Conservation (phyloP, 2,113 vertebrate genomes). For the Mustela nigripes region DNA sequence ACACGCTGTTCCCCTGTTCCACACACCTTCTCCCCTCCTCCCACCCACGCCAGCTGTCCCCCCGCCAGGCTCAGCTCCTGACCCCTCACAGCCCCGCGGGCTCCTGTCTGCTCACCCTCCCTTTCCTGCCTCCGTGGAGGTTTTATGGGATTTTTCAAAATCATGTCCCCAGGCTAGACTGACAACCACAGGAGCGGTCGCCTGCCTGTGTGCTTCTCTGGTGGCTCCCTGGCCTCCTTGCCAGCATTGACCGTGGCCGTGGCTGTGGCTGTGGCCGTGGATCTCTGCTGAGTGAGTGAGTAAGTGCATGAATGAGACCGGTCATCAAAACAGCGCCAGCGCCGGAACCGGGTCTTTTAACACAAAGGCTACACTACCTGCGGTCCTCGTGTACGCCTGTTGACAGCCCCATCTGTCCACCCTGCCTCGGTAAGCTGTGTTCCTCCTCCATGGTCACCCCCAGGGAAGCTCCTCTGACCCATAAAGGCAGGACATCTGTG, state of each 20-base stretch:
- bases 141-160: neutral
- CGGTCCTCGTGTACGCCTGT: fast-evolving
- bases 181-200: neutral
- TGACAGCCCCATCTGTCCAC: neutral
- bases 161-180: neutral
- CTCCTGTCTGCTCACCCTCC: neutral
- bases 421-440: neutral
- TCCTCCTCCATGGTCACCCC: neutral
- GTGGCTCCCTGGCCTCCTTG: neutral
- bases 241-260: fast-evolving
- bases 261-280: fast-evolving
- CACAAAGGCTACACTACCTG: fast-evolving
- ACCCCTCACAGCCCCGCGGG: neutral
- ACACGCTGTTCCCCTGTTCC: neutral
- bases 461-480: neutral
- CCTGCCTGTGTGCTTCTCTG: neutral
- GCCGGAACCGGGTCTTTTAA: fast-evolving
- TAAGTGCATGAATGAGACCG: neutral
- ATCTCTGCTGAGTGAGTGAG: fast-evolving
- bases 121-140: neutral
- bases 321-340: neutral
- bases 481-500: neutral
- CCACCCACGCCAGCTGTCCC: neutral
- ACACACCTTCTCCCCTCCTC: neutral
- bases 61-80: neutral